phyloP scores from a whole-genome alignment of 2,888 invertebrate genomes.

The Cetonia aurata region DNA sequence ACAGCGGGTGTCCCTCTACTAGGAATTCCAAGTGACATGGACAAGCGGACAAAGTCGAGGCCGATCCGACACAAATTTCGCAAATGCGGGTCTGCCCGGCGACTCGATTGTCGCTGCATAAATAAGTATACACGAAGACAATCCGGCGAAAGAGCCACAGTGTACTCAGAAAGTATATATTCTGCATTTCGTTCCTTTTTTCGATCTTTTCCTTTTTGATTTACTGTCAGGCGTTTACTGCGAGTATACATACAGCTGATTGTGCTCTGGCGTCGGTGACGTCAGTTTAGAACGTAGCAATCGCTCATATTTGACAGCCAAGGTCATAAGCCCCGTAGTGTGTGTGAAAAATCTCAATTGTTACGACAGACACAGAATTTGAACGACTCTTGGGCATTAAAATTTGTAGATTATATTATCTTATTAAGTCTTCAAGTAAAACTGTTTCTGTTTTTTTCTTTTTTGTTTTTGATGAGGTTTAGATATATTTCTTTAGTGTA shows the following conservation, averaged over 20 bases:
- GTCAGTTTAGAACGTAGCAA: constrained; percentile 28
- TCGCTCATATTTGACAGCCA: constrained; percentile 40
- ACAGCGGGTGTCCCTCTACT: constrained; percentile 34
- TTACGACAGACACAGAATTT: constrained; percentile 11
- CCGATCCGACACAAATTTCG: constrained; percentile 36
- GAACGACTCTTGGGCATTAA: not conserved
- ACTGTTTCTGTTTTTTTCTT: too few species aligned
- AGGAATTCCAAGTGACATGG: constrained; percentile 39
- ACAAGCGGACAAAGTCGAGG: constrained; percentile 23
- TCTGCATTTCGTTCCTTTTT: constrained; percentile 7
- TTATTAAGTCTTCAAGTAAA: too few species aligned
- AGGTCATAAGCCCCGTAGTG: constrained; percentile 23
- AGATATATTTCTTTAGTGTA: too few species aligned
- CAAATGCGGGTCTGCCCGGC: constrained; percentile 24
- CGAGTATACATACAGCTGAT: constrained; percentile 30
- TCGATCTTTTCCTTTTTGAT: constrained; percentile 8
- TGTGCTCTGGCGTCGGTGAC: constrained; percentile 31
- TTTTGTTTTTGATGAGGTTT: too few species aligned
- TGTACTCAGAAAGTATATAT: not conserved
- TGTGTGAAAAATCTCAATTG: constrained; percentile 20
- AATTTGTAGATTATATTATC: too few species aligned
- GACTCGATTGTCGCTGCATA: constrained; percentile 24
- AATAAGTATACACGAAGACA: constrained; percentile 7
- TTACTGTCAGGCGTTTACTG: constrained; percentile 15
- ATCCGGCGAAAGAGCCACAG: constrained; percentile 10